phyloP scores from a whole-genome alignment of 53 echinoderm and acorn worm species.

The Holothuria leucospilota region DNA sequence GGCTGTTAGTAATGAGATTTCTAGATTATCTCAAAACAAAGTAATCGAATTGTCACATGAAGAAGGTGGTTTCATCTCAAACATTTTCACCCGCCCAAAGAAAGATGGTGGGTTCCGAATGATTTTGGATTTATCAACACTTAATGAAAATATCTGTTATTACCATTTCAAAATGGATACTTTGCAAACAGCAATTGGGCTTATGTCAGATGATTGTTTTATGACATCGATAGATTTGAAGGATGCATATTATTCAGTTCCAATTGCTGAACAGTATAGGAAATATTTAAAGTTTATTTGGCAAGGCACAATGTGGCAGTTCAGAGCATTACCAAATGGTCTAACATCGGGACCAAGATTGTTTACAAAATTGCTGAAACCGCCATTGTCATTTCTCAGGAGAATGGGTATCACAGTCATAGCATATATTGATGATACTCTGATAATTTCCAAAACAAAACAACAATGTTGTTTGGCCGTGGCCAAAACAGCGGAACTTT shows the following conservation, averaged over 20 bases:
- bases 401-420: conserved; percentile 23
- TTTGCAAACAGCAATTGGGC: conserved; percentile 31
- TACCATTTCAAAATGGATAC: too few species aligned
- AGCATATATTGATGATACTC: too few species aligned
- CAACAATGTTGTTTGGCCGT: conserved; percentile 9
- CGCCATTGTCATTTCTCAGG: conserved; percentile 33
- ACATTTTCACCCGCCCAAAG: conserved; percentile 43
- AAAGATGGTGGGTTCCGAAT: conserved; percentile 58
- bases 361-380: conserved; percentile 53
- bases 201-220: conserved; percentile 15
- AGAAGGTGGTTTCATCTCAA: conserved; percentile 25
- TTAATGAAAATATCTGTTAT: conserved; percentile 39
- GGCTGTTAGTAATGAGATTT: conserved; percentile 8
- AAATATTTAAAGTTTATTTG: conserved; percentile 56
- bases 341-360: conserved; percentile 48
- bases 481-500: conserved; percentile 26
- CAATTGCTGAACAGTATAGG: conserved; percentile 9
- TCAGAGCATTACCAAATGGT: conserved; percentile 36
- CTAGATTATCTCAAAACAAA: neutral
- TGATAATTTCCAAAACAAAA: conserved; percentile 37
- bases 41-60: conserved; percentile 35
- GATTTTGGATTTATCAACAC: conserved; percentile 45
- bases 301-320: conserved; percentile 42
- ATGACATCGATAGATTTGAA: too few species aligned
- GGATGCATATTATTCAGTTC: too few species aligned